Evolutionary conservation across 2,797 vertebrate genomes (phyloP).

Genomic region (Crenuchus spilurus): DNA sequence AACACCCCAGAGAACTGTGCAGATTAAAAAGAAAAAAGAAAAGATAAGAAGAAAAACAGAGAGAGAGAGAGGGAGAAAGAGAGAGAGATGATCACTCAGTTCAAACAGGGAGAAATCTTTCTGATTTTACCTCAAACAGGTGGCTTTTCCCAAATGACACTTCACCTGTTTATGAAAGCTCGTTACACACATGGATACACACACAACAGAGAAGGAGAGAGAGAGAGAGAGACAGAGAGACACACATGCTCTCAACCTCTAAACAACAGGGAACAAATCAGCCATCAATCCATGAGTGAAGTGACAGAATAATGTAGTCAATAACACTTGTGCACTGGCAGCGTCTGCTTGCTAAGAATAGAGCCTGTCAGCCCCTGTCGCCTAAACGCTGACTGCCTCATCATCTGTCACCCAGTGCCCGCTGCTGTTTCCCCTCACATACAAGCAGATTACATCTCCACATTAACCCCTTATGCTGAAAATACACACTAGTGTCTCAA

Average conservation of each 20-base stretch:
- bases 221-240: background rate
- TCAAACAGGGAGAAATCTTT: conserved; percentile 23
- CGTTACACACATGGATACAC: conserved; percentile 45
- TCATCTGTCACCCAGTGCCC: conserved; percentile 45
- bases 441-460: conserved; percentile 19
- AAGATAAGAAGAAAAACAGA: too few relatives aligned
- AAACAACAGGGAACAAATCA: conserved; percentile 46
- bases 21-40: conserved; percentile 41
- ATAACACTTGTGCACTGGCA: conserved; percentile 31
- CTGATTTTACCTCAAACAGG: conserved; percentile 34
- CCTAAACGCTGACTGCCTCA: conserved; percentile 16
- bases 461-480: too few relatives aligned
- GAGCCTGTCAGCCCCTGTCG: conserved; percentile 37
- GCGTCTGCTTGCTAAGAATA: conserved; percentile 46
- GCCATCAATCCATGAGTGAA: conserved; percentile 24
- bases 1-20: conserved; percentile 22
- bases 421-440: conserved; percentile 10
- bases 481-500: too few relatives aligned
- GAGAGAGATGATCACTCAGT: conserved; percentile 27
- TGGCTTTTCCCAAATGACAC: conserved; percentile 38
- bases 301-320: conserved; percentile 48
- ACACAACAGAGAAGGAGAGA: background rate
- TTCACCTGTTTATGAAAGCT: conserved; percentile 40
- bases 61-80: too few relatives aligned
- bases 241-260: background rate